A percentile compares a stretch with the other conserved stretches of the same genome.
phyloP scores from a whole-genome alignment of 2,888 invertebrate species.

The Platycnemis pennipes region DNA sequence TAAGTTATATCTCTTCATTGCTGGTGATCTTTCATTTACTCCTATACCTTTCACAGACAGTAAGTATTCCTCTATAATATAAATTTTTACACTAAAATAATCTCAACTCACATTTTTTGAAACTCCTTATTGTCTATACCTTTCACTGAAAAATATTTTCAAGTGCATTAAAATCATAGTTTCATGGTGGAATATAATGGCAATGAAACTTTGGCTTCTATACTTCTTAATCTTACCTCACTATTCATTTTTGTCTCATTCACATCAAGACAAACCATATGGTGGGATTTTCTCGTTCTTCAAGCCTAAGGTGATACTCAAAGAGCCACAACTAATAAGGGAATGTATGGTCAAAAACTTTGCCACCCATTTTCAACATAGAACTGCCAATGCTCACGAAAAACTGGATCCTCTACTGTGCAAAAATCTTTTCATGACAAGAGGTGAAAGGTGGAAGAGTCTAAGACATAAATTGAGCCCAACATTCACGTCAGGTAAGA shows the following conservation, averaged over 20 bases:
- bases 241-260: neutral
- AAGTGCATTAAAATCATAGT: too few species aligned
- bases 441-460: slow-evolving; percentile 75
- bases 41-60: too few species aligned
- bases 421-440: slow-evolving; percentile 66
- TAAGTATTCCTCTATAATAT: too few species aligned
- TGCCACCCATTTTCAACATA: slow-evolving; percentile 18
- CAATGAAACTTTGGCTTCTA: too few species aligned
- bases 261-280: neutral
- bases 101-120: too few species aligned
- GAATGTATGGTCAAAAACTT: slow-evolving; percentile 56
- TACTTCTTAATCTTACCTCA: too few species aligned
- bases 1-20: too few species aligned
- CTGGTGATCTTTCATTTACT: too few species aligned
- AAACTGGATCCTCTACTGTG: slow-evolving; percentile 20
- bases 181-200: too few species aligned
- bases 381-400: neutral
- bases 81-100: too few species aligned
- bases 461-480: slow-evolving; percentile 75
- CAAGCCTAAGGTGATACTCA: slow-evolving; percentile 11
- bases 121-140: too few species aligned
- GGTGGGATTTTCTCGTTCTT: slow-evolving; percentile 15
- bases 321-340: slow-evolving; percentile 46
- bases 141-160: too few species aligned
- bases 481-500: slow-evolving; percentile 76